A percentile compares a stretch with the other conserved stretches of the same genome.
Conservation (phyloP, 1,140 invertebrate genomes). For the Matsumurasca onukii region DNA sequence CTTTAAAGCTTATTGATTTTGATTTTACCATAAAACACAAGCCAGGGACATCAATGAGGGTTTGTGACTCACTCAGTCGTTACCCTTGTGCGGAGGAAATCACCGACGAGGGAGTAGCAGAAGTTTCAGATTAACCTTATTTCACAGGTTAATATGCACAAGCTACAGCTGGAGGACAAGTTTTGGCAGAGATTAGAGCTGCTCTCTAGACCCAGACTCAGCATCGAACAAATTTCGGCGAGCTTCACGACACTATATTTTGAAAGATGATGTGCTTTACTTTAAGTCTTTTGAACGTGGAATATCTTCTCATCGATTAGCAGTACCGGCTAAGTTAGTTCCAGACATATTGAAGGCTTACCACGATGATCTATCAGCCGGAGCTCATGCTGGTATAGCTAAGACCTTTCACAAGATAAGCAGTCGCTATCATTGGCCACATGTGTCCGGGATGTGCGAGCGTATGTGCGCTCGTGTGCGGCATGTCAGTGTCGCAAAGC, state of each 20-base stretch:
- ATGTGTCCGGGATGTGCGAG: background rate
- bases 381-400: background rate
- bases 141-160: background rate
- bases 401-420: background rate
- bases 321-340: background rate
- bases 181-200: background rate
- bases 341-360: background rate
- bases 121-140: background rate
- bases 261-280: background rate
- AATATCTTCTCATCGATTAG: background rate
- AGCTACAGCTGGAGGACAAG: background rate
- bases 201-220: background rate
- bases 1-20: background rate
- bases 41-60: background rate
- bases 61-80: background rate
- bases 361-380: background rate
- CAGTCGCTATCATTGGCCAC: background rate
- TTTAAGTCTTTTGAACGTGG: background rate
- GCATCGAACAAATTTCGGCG: background rate
- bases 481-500: background rate
- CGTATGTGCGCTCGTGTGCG: background rate
- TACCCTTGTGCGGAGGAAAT: too few species aligned
- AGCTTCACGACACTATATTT: background rate
- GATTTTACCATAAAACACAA: slow-evolving; percentile 6
- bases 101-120: background rate